Base-by-base conservation (phyloP, 1,140 invertebrate species). In the Zaprionus davidi region DNA sequence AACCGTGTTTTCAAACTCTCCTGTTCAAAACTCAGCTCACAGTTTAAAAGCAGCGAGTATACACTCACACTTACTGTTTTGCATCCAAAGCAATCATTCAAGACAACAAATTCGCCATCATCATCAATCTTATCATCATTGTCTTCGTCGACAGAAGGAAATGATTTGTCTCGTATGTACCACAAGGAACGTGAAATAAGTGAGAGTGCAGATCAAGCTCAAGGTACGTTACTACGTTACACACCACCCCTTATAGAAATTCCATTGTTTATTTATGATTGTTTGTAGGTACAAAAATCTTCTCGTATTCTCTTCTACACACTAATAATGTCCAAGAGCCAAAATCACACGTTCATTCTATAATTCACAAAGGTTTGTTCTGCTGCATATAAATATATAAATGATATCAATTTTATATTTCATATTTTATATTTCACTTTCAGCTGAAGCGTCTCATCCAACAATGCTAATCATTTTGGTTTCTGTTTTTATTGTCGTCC, bases 31-130 rank as follows among this genome's bases (percentile, higher is more conserved):
- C 94, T 99, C 51, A 98, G 97, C 93, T 97, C 97, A 1, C 94
- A 98, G 20, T 99, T 98, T 93, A 96, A 96, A 62, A 98, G 97
- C 93, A 98, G 99, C 93, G 97, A 99, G 94, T 98, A 98, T 92
- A 96, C 98, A 31, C 96, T 93, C 1, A 93, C 92, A 4, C 82
- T 97, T 68, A 97, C 96, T 2, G 96, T 97, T 20, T 95, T 97
- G 67, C 96, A 97, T 93, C 96, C 96, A 11, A 95, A 96, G 86
- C 94, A 95, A 66, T 93, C 72, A 11, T 51, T 78, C 2, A 80
- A 79, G 55, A 82, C 91, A 7, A 88, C 86, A 57, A 78, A 69
- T 46, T 56, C 74, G 3, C 71, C 79, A 36, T 46, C 59, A 28
- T 34, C 62, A n/a, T n/a, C n/a, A n/a, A 38, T 36, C 1, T 13